Conservation (phyloP, 2,113 vertebrate genomes). For the Dasyurus viverrinus region DNA sequence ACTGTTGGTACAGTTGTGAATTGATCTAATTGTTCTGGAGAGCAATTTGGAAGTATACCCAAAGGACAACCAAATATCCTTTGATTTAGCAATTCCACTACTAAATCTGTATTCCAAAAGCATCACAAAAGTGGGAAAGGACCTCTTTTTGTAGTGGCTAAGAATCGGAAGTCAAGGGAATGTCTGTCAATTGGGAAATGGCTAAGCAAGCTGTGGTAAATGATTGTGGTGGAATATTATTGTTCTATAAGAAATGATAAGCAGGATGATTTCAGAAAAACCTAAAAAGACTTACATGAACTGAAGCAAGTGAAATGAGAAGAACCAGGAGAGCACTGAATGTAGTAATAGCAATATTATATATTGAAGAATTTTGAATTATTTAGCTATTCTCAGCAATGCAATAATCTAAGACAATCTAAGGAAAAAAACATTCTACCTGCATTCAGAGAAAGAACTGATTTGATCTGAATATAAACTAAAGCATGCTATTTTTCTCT, state of each 20-base stretch:
- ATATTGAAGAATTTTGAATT: not conserved
- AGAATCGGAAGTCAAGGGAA: not conserved
- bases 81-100: no score
- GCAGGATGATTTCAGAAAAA: not conserved
- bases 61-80: not conserved
- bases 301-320: not conserved
- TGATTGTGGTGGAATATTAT: not conserved
- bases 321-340: not conserved
- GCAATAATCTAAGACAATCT: not conserved
- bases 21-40: not conserved
- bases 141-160: not conserved
- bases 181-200: not conserved
- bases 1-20: not conserved
- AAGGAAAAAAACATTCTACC: not conserved
- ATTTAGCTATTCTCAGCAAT: not conserved
- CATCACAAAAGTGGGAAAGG: not conserved
- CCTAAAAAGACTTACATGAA: not conserved
- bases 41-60: not conserved
- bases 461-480: not conserved
- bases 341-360: not conserved
- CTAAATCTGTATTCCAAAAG: not conserved
- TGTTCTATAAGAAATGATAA: not conserved
- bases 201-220: not conserved
- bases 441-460: not conserved
- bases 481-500: not conserved